Evolutionary conservation across 2,888 invertebrate genomes (phyloP).

Genomic region (Troides aeacus): DNA sequence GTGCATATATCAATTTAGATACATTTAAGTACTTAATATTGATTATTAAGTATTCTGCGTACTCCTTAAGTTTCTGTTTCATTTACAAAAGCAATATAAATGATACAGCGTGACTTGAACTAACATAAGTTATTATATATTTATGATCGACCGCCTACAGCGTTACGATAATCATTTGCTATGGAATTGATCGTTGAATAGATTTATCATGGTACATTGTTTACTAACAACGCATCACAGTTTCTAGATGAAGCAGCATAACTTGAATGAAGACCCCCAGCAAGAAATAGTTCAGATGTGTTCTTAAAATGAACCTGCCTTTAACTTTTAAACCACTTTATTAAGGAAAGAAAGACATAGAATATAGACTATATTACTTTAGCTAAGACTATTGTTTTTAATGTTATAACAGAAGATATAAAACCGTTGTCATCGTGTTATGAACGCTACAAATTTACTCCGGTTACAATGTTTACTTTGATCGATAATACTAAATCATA

Average conservation of each 20-base stretch:
- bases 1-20: neutral
- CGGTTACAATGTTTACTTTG: neutral
- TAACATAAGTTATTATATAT: conserved; percentile 3
- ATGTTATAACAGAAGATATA: too few relatives aligned
- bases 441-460: neutral
- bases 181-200: neutral
- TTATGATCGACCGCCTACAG: conserved; percentile 5
- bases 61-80: neutral
- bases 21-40: neutral
- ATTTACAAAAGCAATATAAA: conserved; percentile 6
- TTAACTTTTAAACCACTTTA: too few relatives aligned
- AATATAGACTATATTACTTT: too few relatives aligned
- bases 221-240: neutral
- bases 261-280: neutral
- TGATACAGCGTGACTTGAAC: conserved; percentile 6
- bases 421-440: neutral
- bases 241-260: neutral
- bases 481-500: neutral
- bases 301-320: too few relatives aligned
- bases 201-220: neutral
- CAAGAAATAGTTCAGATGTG: too few relatives aligned
- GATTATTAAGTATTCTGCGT: neutral
- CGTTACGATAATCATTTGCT: neutral
- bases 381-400: too few relatives aligned
- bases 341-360: too few relatives aligned